These are phyloP conservation scores for Graptemys geographica DNA, from an alignment of 2,797 vertebrate genomes.

Conservation along the genomic window DNA sequence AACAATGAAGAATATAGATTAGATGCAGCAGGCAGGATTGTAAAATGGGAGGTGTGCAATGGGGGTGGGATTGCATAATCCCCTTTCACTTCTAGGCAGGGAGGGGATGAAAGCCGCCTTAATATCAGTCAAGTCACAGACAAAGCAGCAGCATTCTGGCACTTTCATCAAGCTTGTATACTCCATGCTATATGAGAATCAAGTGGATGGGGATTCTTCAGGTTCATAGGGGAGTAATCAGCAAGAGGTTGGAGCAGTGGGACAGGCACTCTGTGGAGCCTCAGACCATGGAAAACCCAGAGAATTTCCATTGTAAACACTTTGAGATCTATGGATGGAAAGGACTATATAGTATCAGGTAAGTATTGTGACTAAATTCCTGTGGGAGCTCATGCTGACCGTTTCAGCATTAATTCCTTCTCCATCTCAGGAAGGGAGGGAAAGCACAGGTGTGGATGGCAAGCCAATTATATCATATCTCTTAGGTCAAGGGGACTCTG, in stretches of 20 bases:
- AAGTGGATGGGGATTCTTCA: background rate
- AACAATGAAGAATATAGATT: slow-evolving; percentile 26
- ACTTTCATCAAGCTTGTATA: background rate
- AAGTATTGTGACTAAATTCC: background rate
- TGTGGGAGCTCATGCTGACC: background rate
- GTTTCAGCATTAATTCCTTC: background rate
- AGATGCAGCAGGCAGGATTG: slow-evolving; percentile 3
- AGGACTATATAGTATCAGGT: background rate
- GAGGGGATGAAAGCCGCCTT: background rate
- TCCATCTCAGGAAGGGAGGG: background rate
- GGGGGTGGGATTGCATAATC: background rate
- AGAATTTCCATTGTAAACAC: background rate
- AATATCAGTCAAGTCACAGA: background rate
- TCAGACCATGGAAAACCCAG: background rate
- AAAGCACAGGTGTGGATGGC: background rate
- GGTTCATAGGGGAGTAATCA: background rate
- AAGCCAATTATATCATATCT: background rate
- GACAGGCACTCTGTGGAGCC: background rate
- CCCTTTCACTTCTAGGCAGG: background rate
- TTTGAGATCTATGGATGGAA: background rate
- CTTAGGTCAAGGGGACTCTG: background rate
- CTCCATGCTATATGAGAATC: background rate
- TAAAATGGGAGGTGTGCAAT: background rate
- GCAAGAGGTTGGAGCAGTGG: background rate
- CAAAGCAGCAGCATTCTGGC: background rate